These are phyloP conservation scores for Zaprionus tsacasi DNA, from an alignment of 1,140 invertebrate genomes.

Conservation along the genomic window DNA sequence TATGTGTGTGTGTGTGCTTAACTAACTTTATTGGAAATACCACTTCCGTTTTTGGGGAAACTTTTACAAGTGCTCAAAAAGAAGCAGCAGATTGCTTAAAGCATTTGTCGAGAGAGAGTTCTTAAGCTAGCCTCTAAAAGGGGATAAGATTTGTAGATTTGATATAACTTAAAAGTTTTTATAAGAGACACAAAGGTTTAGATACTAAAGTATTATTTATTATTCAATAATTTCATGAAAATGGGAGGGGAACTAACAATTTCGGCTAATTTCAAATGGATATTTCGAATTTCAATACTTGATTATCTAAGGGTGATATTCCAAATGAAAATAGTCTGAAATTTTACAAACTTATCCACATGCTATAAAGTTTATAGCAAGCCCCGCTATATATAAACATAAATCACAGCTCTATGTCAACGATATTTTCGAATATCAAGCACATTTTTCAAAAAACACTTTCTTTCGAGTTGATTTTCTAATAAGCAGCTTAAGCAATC, in stretches of 20 bases:
- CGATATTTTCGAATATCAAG: slow-evolving; percentile 4
- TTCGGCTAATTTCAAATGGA: too few species aligned
- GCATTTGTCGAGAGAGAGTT: not conserved
- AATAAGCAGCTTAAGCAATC: slow-evolving; percentile 51
- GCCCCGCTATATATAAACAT: not conserved
- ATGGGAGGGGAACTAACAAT: too few species aligned
- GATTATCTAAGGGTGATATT: too few species aligned
- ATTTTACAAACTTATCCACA: too few species aligned
- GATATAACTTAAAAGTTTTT: not conserved
- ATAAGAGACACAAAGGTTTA: not conserved
- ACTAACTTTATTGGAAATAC: slow-evolving; percentile 30
- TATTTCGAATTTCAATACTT: too few species aligned
- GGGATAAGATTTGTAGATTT: not conserved
- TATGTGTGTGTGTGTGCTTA: slow-evolving; percentile 1
- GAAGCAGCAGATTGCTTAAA: not conserved
- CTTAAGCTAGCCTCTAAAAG: not conserved
- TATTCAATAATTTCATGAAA: too few species aligned
- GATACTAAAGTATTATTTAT: not conserved
- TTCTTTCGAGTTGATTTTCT: slow-evolving; percentile 9
- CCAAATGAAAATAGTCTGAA: too few species aligned
- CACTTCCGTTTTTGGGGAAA: not conserved
- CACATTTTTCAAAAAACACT: slow-evolving; percentile 20
- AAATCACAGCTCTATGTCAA: slow-evolving; percentile 7
- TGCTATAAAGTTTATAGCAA: not conserved
- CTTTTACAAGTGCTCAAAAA: not conserved